Evolutionary conservation across 2,888 invertebrate genomes (phyloP), one percentile per base, ranked within the genome.

Genomic region (Chrysina gloriosa): DNA sequence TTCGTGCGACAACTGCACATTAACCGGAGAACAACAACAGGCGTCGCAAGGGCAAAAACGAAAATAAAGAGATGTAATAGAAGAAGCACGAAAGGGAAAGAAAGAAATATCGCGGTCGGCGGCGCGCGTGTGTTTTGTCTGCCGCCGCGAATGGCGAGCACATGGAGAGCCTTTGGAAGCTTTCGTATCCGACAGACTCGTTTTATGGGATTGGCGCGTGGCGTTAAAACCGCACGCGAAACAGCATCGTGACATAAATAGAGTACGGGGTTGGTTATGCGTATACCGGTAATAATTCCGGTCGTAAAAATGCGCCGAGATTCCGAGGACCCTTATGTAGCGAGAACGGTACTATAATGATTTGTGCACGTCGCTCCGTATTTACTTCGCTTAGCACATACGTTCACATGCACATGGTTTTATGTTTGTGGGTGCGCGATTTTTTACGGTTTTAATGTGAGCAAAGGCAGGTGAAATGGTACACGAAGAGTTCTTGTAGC

Each of bases 401-500:
- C 11, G 21, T 21, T 7, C 21, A 36, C 36, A 36, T 9, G 11
- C 25, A 23, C 48, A 25, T 7, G 11, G 11, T 48, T n/a, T 16
- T 34, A 31, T 31, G 31, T 31, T 11, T 52, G 31, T 31, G 16
- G 14, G 31, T 67, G 69, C 70, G 64, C n/a, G n/a, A n/a, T 69
- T 72, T 74, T 74, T 74, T 73, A 75, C 72, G 74, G 70, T 72
- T 65, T 70, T 73, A 73, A 76, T 76, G 66, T 72, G 72, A 68
- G 65, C 69, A 73, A 74, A 69, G 71, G 75, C 76, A 76, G 76
- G 76, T 76, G 76, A 73, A 39, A 39, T 42, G 58, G 31, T 52
- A 52, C n/a, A 52, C 52, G 29, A 31, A 52, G 19, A 31, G 14
- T 52, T 31, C 11, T 25, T 52, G 19, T 7, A 21, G 16, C 19